phyloP scores from a whole-genome alignment of 2,113 vertebrate species.

The Maccullochella peelii region DNA sequence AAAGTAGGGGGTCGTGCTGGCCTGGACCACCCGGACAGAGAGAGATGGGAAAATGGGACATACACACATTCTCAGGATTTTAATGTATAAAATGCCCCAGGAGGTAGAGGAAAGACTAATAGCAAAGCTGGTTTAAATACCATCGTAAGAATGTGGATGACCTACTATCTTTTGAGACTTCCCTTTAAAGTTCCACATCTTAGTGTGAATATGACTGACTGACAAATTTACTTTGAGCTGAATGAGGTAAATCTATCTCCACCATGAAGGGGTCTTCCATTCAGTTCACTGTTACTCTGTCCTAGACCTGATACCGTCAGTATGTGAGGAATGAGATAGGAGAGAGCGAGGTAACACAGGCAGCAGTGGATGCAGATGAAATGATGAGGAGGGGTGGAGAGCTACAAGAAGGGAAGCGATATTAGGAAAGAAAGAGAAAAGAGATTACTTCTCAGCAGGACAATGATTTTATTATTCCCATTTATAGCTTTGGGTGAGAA shows the following conservation, averaged over 20 bases:
- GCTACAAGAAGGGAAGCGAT: neutral
- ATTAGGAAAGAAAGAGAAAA: conserved; percentile 11
- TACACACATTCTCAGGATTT: conserved; percentile 26
- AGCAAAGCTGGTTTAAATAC: conserved; percentile 26
- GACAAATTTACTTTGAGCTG: neutral
- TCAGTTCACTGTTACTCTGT: neutral
- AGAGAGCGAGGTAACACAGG: neutral
- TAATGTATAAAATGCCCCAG: neutral
- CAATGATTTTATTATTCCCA: conserved; percentile 38
- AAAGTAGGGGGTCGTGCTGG: conserved; percentile 30
- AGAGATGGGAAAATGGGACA: neutral
- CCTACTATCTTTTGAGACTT: conserved; percentile 33
- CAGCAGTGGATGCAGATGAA: conserved; percentile 31
- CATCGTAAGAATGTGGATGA: neutral
- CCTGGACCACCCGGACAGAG: conserved; percentile 48
- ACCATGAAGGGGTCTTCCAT: conserved; percentile 1
- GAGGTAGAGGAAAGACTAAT: neutral
- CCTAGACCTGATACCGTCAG: neutral
- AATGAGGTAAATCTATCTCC: conserved; percentile 24
- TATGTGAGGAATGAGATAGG: neutral
- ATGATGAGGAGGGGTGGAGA: conserved; percentile 9
- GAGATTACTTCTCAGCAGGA: conserved; percentile 44
- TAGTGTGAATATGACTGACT: conserved; percentile 27
- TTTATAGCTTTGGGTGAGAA: conserved; percentile 18
- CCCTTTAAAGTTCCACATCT: conserved; percentile 33